A percentile compares a stretch with the other conserved stretches of the same genome.
phyloP scores from a whole-genome alignment of 1,140 invertebrate genomes.

The Camponotus vicinus region DNA sequence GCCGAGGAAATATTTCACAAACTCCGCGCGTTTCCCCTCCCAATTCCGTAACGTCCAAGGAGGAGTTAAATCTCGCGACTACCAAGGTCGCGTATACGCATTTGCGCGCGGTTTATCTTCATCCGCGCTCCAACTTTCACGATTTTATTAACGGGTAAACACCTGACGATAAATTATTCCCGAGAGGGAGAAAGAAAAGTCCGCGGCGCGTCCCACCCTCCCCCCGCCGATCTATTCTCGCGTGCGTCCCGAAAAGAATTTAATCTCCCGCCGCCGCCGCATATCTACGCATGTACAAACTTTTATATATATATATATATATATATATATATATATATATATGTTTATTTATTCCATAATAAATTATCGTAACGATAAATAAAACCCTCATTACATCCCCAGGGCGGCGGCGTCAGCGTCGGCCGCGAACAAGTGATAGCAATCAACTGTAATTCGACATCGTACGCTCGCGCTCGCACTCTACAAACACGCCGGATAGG shows the following conservation, averaged over 20 bases:
- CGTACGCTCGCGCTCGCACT: constrained; percentile 20
- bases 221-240: constrained; percentile 19
- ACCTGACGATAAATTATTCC: constrained; percentile 54
- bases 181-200: neutral
- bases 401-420: constrained; percentile 21
- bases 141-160: constrained; percentile 63
- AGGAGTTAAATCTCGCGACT: constrained; percentile 48
- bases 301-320: too few relatives aligned
- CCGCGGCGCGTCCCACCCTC: neutral
- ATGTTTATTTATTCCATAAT: constrained; percentile 67
- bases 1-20: constrained; percentile 52
- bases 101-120: constrained; percentile 55
- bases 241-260: constrained; percentile 16
- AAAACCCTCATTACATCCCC: constrained; percentile 66
- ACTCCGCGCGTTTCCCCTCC: neutral
- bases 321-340: too few relatives aligned
- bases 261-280: constrained; percentile 32
- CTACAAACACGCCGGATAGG: constrained; percentile 49
- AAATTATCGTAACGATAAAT: constrained; percentile 70
- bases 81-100: constrained; percentile 45
- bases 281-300: neutral
- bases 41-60: neutral
- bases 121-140: constrained; percentile 57
- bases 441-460: constrained; percentile 72
- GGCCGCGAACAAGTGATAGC: constrained; percentile 60